Evolutionary conservation across 2,113 vertebrate species (phyloP).

Genomic region (Planiliza haematocheilus): DNA sequence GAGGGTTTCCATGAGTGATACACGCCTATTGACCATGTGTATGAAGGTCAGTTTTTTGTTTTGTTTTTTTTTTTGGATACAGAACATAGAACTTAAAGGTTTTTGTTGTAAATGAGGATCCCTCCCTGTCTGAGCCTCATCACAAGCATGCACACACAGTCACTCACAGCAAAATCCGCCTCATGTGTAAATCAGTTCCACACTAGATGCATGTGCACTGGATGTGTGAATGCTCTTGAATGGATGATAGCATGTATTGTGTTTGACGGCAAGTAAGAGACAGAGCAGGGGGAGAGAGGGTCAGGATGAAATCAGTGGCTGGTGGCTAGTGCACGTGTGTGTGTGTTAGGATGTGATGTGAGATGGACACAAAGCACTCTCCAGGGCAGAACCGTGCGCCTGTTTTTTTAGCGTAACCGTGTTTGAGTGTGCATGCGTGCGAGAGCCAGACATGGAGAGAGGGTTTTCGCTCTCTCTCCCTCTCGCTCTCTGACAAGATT

Average conservation of each 20-base stretch:
- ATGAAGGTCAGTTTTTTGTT: too few species aligned
- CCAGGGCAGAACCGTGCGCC: background rate
- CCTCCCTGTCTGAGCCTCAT: conserved; percentile 68
- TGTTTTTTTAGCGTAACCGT: conserved; percentile 8
- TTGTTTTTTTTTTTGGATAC: too few species aligned
- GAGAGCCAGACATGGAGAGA: conserved; percentile 44
- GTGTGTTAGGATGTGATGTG: conserved; percentile 18
- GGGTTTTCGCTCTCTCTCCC: conserved; percentile 45
- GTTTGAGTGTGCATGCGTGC: conserved; percentile 4
- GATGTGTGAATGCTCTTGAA: conserved; percentile 2
- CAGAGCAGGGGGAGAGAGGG: background rate
- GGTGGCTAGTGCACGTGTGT: background rate
- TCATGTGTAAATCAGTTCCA: conserved; percentile 1
- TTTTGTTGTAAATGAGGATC: conserved; percentile 15
- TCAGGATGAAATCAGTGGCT: background rate
- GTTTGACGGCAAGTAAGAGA: background rate
- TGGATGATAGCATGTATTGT: conserved; percentile 22
- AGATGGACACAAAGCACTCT: conserved; percentile 50
- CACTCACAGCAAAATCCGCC: conserved; percentile 1
- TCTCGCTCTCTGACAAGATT: conserved; percentile 68
- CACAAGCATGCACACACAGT: background rate
- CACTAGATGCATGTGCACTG: background rate
- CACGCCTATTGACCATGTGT: too few species aligned
- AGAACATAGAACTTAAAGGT: too few species aligned
- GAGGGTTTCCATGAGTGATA: too few species aligned